A percentile compares a stretch with the other conserved stretches of the same genome.
Evolutionary conservation across 2,888 invertebrate genomes (phyloP).

Genomic region (Stenichneumon culpator): DNA sequence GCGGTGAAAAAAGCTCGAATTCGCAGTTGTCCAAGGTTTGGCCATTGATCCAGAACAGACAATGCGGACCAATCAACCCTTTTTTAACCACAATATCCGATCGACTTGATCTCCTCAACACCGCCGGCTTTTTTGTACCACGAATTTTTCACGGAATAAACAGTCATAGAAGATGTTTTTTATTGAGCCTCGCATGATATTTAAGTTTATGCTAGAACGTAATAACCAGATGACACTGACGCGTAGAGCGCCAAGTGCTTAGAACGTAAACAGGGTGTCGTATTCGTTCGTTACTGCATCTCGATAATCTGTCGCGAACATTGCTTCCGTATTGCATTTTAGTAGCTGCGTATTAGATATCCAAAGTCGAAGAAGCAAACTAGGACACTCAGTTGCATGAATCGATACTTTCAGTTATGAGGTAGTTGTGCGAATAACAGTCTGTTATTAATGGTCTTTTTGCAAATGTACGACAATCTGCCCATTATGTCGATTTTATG

Average conservation of each 20-base stretch:
- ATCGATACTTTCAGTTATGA: no score
- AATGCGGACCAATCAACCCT: not conserved
- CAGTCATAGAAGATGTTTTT: not conserved
- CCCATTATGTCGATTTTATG: no score
- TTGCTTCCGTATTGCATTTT: constrained; percentile 39
- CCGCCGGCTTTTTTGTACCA: not conserved
- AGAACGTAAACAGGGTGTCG: constrained; percentile 52
- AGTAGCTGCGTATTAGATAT: constrained; percentile 4
- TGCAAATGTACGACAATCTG: no score
- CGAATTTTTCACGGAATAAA: not conserved
- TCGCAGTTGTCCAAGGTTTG: not conserved
- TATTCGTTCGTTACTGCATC: constrained; percentile 10
- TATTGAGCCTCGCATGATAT: constrained; percentile 46
- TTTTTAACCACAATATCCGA: not conserved
- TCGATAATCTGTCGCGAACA: constrained; percentile 32
- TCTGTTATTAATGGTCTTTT: no score
- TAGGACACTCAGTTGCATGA: no score
- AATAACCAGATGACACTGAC: constrained; percentile 63
- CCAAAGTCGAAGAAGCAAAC: no score
- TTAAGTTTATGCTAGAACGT: constrained; percentile 52
- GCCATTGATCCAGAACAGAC: not conserved
- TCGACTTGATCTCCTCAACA: not conserved
- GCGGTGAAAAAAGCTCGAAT: not conserved
- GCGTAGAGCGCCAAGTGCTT: constrained; percentile 49
- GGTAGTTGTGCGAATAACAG: no score